phyloP scores from a whole-genome alignment of 2,113 vertebrate genomes.

The rat (Rattus norvegicus) region DNA sequence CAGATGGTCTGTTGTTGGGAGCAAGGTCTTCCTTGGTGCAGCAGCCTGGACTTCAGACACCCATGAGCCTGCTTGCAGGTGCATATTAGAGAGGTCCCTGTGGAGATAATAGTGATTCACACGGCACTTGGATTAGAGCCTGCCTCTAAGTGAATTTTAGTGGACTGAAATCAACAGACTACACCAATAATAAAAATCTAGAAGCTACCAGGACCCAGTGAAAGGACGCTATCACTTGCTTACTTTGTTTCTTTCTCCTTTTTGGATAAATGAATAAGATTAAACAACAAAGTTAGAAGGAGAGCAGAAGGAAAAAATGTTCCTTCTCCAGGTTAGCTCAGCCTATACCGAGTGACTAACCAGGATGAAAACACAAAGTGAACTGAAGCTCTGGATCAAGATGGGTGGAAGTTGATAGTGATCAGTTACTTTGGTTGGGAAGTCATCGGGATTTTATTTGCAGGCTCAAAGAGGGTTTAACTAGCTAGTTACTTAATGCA shows the following conservation, averaged over 20 bases:
- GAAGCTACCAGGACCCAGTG: neutral
- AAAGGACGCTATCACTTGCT: neutral
- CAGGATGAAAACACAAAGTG: neutral
- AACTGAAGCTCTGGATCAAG: neutral
- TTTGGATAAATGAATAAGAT: slow-evolving; percentile 19
- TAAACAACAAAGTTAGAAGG: neutral
- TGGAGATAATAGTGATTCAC: slow-evolving; percentile 14
- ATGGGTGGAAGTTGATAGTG: neutral
- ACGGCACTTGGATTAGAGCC: neutral
- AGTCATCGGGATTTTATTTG: neutral
- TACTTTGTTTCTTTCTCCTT: neutral
- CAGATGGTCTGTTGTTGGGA: neutral
- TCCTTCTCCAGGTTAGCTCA: neutral
- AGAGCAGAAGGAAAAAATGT: neutral
- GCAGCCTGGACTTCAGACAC: neutral
- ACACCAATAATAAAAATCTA: neutral
- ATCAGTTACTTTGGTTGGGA: neutral
- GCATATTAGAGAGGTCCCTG: neutral
- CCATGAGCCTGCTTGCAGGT: neutral
- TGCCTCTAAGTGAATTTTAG: neutral
- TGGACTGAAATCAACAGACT: neutral
- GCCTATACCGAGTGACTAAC: neutral
- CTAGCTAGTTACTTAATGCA: neutral
- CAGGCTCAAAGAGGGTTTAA: neutral
- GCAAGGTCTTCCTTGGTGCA: neutral